Percentiles rank a stretch among this genome's conserved stretches.
Conservation (phyloP, 2,888 invertebrate genomes). For the Lithophane socia region DNA sequence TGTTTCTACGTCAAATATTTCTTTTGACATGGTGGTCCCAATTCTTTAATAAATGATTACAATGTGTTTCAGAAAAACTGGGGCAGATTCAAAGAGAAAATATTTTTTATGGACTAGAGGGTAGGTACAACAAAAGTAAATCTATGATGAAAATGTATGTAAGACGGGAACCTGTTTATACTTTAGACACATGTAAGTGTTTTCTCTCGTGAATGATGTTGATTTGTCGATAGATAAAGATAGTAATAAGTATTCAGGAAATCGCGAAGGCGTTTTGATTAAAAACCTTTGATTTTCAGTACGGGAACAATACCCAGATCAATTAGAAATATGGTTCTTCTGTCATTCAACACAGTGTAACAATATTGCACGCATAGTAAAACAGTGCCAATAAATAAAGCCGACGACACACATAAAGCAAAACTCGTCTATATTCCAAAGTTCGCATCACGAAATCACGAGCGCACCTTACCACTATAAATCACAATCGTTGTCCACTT, state of each 20-base stretch:
- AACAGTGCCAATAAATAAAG: constrained; percentile 47
- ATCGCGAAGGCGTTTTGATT: background rate
- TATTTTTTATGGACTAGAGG: constrained; percentile 23
- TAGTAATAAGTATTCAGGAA: background rate
- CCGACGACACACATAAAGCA: constrained; percentile 35
- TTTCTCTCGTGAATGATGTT: background rate
- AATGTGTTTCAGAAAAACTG: constrained; percentile 41
- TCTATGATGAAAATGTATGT: background rate
- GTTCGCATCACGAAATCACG: constrained; percentile 62
- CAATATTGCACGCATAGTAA: constrained; percentile 4
- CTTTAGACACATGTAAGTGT: constrained; percentile 5
- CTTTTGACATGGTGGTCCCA: constrained; percentile 23
- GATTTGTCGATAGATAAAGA: constrained; percentile 8
- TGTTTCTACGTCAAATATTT: constrained; percentile 19
- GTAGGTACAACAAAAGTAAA: constrained; percentile 7
- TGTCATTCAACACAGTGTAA: background rate
- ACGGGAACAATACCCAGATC: background rate
- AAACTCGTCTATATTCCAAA: constrained; percentile 44
- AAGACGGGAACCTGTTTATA: background rate
- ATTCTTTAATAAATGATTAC: constrained; percentile 40
- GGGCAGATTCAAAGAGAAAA: constrained; percentile 31
- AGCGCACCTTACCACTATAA: constrained; percentile 66
- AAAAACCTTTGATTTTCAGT: background rate
- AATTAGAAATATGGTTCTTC: background rate
- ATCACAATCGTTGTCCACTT: constrained; percentile 73